These are phyloP conservation scores for Nephrocerus scutellatus DNA, from an alignment of 2,888 invertebrate genomes.

Conservation along the genomic window DNA sequence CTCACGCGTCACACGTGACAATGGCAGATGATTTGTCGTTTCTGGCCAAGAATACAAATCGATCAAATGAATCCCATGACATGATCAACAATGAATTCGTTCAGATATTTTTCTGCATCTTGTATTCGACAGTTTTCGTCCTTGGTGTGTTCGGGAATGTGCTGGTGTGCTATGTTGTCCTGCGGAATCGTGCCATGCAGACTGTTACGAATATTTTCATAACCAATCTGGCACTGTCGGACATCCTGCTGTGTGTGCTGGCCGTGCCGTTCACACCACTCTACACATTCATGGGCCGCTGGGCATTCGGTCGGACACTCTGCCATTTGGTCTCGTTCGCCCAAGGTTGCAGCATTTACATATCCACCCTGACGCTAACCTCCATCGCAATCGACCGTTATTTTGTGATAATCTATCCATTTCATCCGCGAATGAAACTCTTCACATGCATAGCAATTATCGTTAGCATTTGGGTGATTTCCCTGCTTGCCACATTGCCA, in stretches of 20 bases:
- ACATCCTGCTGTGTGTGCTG: constrained; percentile 84
- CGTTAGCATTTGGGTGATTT: constrained; percentile 82
- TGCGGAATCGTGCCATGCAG: constrained; percentile 90
- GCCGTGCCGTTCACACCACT: constrained; percentile 96
- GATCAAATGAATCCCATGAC: too few relatives aligned
- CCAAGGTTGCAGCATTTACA: constrained; percentile 94
- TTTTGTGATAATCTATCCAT: constrained; percentile 95
- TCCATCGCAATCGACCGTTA: constrained; percentile 97
- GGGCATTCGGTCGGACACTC: constrained; percentile 86
- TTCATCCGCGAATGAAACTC: constrained; percentile 84
- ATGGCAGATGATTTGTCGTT: too few relatives aligned
- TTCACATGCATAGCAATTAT: constrained; percentile 80
- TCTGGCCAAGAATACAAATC: too few relatives aligned
- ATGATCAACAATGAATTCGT: constrained; percentile 38
- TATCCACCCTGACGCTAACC: constrained; percentile 92
- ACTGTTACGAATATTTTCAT: constrained; percentile 98
- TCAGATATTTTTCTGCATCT: constrained; percentile 42
- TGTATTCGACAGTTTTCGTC: constrained; percentile 56
- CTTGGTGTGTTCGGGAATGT: constrained; percentile 85
- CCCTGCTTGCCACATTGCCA: constrained; percentile 80
- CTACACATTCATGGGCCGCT: constrained; percentile 83
- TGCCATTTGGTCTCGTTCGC: constrained; percentile 89
- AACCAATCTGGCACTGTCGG: constrained; percentile 90
- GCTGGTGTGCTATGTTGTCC: constrained; percentile 89
- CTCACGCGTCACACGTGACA: too few relatives aligned